Conservation (phyloP, 2,113 vertebrate genomes). For the Epinephelus cyanopodus region DNA sequence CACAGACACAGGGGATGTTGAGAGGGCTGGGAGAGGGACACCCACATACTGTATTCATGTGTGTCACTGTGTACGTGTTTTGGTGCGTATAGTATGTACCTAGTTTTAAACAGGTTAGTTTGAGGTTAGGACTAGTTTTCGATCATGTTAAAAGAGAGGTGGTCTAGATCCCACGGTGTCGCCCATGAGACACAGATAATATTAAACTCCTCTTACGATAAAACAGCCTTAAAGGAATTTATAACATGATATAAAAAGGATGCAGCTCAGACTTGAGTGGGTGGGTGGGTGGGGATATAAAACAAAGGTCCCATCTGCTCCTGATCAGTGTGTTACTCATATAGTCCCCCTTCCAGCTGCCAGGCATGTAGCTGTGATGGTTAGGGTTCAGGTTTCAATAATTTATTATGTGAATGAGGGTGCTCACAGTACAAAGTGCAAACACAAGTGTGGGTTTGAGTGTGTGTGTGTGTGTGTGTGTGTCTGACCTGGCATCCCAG, state of each 20-base stretch:
- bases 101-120: not conserved
- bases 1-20: constrained; percentile 1
- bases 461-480: constrained; percentile 23
- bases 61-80: not conserved
- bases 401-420: not conserved
- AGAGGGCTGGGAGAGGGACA: not conserved
- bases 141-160: too few species aligned
- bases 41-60: not conserved
- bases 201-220: too few species aligned
- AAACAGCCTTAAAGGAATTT: too few species aligned
- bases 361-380: not conserved
- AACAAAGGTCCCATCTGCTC: too few species aligned
- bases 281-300: too few species aligned
- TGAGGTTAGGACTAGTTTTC: not conserved
- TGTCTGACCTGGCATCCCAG: constrained; percentile 98
- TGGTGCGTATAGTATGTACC: not conserved
- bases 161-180: too few species aligned
- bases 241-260: too few species aligned
- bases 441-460: not conserved
- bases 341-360: too few species aligned
- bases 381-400: not conserved
- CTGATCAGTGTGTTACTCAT: too few species aligned
- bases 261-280: too few species aligned
- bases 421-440: not conserved
- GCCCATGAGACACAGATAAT: too few species aligned